phyloP scores from a whole-genome alignment of 2,797 vertebrate genomes.

The Bovichtus diacanthus region DNA sequence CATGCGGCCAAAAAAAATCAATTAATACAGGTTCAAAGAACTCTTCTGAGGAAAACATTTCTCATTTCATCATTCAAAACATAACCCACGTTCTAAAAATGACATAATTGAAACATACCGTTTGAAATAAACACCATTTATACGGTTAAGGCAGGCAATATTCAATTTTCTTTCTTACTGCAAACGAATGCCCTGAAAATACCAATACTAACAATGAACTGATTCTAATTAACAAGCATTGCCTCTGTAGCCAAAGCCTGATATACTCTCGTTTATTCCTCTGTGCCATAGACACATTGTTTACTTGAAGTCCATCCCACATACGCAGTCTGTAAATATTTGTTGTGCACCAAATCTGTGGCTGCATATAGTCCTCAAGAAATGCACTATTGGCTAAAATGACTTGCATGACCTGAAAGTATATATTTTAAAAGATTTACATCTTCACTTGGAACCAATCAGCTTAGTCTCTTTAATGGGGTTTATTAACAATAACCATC shows the following conservation, averaged over 20 bases:
- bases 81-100: neutral
- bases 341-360: neutral
- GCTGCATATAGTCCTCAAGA: neutral
- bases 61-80: neutral
- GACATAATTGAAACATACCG: neutral
- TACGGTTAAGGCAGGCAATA: neutral
- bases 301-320: neutral
- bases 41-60: neutral
- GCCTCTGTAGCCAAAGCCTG: neutral
- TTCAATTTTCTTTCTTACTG: neutral
- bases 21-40: constrained; percentile 1
- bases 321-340: neutral
- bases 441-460: neutral
- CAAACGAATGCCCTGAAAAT: neutral
- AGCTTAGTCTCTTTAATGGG: neutral
- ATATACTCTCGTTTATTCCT: neutral
- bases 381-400: neutral
- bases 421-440: neutral
- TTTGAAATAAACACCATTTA: neutral
- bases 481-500: neutral
- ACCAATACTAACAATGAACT: neutral
- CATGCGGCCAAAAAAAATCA: neutral
- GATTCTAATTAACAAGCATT: neutral
- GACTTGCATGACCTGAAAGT: neutral
- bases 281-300: neutral